These are phyloP conservation scores for Tyrophagus putrescentiae DNA, from an alignment of 1,140 invertebrate genomes.

Conservation along the genomic window DNA sequence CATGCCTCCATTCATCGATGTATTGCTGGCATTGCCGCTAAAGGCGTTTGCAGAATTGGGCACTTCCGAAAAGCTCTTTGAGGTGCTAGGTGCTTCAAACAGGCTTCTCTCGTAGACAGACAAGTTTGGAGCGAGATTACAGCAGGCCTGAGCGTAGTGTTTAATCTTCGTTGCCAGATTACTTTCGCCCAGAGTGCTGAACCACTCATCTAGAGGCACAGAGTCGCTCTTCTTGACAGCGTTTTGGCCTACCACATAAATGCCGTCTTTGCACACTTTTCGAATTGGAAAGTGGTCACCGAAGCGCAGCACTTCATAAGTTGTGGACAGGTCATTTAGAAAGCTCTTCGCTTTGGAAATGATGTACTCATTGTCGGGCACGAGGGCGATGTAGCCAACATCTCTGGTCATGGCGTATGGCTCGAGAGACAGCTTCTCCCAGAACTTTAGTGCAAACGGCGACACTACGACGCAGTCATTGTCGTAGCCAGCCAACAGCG, in stretches of 20 bases:
- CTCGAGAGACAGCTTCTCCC: slow-evolving; percentile 84
- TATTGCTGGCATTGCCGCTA: not conserved
- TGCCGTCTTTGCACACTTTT: slow-evolving; percentile 41
- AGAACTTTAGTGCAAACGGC: slow-evolving; percentile 78
- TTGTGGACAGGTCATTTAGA: slow-evolving; percentile 78
- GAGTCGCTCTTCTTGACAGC: slow-evolving; percentile 45
- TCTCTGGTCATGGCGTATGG: slow-evolving; percentile 83
- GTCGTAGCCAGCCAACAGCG: slow-evolving; percentile 78
- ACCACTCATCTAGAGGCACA: slow-evolving; percentile 76
- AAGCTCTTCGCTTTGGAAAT: slow-evolving; percentile 60
- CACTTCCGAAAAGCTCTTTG: slow-evolving; percentile 42
- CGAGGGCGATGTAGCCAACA: slow-evolving; percentile 81
- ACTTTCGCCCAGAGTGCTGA: slow-evolving; percentile 50
- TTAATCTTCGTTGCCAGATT: slow-evolving; percentile 61
- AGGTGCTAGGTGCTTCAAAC: slow-evolving; percentile 53
- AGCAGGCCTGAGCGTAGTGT: slow-evolving; percentile 61
- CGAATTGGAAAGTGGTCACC: slow-evolving; percentile 28
- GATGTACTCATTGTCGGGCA: slow-evolving; percentile 76
- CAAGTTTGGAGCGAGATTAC: slow-evolving; percentile 45
- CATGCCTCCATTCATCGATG: not conserved
- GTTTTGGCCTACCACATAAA: slow-evolving; percentile 63
- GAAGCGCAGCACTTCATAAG: slow-evolving; percentile 56
- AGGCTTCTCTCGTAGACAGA: not conserved
- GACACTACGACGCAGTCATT: slow-evolving; percentile 85
- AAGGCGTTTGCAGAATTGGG: not conserved